phyloP scores from a whole-genome alignment of 2,888 invertebrate species.

The Protodeltote pygarga region DNA sequence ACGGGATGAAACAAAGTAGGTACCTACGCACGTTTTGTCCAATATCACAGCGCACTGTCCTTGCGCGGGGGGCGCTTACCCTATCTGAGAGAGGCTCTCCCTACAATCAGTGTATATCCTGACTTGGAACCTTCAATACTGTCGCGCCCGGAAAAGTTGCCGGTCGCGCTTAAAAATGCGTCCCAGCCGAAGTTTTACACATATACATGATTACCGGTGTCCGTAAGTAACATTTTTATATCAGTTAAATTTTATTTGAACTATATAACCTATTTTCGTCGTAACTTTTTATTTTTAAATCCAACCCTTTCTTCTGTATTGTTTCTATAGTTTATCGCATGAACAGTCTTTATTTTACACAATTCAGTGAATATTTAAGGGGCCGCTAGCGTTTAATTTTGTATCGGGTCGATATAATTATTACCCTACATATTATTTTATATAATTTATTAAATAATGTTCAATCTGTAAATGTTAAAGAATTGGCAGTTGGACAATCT shows the following conservation, averaged over 20 bases:
- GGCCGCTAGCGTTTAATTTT: too few species aligned
- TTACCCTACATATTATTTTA: too few species aligned
- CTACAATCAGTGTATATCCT: conserved; percentile 47
- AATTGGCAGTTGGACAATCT: too few species aligned
- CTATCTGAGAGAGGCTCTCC: conserved; percentile 24
- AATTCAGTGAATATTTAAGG: not conserved
- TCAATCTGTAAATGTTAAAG: too few species aligned
- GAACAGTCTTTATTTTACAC: not conserved
- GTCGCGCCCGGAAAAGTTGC: conserved; percentile 16
- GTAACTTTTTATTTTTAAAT: conserved; percentile 12
- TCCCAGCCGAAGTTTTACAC: conserved; percentile 54
- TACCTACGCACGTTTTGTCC: conserved; percentile 20
- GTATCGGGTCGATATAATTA: too few species aligned
- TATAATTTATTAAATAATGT: too few species aligned
- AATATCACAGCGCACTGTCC: conserved; percentile 35
- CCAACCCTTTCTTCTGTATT: not conserved
- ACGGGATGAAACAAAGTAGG: too few species aligned
- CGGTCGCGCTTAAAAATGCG: conserved; percentile 34
- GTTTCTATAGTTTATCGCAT: not conserved
- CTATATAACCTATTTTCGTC: not conserved
- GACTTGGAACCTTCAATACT: conserved; percentile 48
- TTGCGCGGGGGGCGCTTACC: conserved; percentile 44
- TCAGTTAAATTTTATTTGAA: not conserved
- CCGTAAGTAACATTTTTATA: conserved; percentile 56
- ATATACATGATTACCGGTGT: conserved; percentile 64